Base-by-base conservation (phyloP, 2,797 vertebrate genomes). In the Podargus strigoides region DNA sequence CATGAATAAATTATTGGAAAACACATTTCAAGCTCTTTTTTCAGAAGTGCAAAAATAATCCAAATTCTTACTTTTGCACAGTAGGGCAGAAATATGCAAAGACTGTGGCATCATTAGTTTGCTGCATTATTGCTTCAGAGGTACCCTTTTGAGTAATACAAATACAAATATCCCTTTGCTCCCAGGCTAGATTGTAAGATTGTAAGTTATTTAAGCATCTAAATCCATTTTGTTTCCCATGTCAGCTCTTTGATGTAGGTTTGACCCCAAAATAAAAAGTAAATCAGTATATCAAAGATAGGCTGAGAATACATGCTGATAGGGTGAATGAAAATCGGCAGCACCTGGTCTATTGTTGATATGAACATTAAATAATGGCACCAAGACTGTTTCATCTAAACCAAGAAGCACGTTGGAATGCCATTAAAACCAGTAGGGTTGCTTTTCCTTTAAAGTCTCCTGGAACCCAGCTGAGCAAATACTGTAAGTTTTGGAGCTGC, bases 1-100 rank as follows among this genome's bases (percentile, higher is more conserved):
- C 81, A 66, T 89, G 70, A 94, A 89, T 89, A 93, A 85, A 85
- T 93, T 56, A 94, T 74, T 85, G 83, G 41, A 82, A 91, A 59
- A 24, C 52, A n/a, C 21, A 46, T 27, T 80, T 90, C 68, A 90
- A 70, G 42, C 8, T 67, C 49, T 75, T 77, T 70, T 82, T 92
- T 70, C 69, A 60, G 37, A 86, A 79, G n/a, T 39, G 49, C 70
- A 75, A 85, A 47, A 69, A 47, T 36, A 36, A 56, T 68, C 46
- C 41, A 30, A 53, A 66, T 77, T 78, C 30, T 82, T 85, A 17
- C 19, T 82, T 91, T 52, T 67, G 34, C 37, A 70, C 56, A 62
- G 79, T 76, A 44, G 73, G 28, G 8, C 30, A 79, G 14, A 79
- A 66, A 23, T 20, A 34, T 7, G 23, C 56, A 47, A n/a, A 52